Base-by-base conservation (phyloP, 2,113 vertebrate species). In the Pachyramphus minor region DNA sequence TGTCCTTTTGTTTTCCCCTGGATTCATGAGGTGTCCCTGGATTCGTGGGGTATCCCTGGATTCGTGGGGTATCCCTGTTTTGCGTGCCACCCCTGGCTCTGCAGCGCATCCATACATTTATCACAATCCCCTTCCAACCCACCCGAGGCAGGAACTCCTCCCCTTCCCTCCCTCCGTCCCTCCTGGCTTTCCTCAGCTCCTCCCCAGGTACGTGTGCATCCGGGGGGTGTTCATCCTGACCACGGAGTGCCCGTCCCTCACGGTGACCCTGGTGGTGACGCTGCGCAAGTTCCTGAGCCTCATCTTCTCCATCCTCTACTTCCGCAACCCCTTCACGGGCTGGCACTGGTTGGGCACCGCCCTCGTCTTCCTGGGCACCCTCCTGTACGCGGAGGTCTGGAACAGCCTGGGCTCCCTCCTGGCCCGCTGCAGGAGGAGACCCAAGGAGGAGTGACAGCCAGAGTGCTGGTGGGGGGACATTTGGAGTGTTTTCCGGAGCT, bases 281-380 rank as follows among this genome's bases (percentile, higher is more conserved):
- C 98, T 99, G 3, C 98, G 99, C 50, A 99, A 99, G 95, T 99
- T 99, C 17, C 92, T 99, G 96, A 99, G 99, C 97, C 99, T 99
- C 97, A 99, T 99, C 96, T 98, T 99, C 91, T 99, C 99, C 97
- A 99, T 99, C 97, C 68, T 99, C 63, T 99, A 99, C 96, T 99
- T 99, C 96, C 98, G 58, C 79, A 99, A 99, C 96, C 98, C 99
- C 37, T 99, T 99, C 97, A 99, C 99, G 0, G 18, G n/a, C 58
- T 99, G 99, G 99, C 99, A 99, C 97, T 99, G 99, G 99, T 60
- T 99, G 80, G 99, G 99, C 81, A 99, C 99, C 0, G 14, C 92
- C 6, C 98, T 99, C 6, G 99, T 99, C 41, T 99, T 99, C 42
- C 25, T 98, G 41, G 99, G 99, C 53, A 99, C 99, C 1, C 97